Percentiles rank a stretch among this genome's conserved stretches.
phyloP scores from a whole-genome alignment of 2,113 vertebrate species.

The Pristiophorus japonicus region DNA sequence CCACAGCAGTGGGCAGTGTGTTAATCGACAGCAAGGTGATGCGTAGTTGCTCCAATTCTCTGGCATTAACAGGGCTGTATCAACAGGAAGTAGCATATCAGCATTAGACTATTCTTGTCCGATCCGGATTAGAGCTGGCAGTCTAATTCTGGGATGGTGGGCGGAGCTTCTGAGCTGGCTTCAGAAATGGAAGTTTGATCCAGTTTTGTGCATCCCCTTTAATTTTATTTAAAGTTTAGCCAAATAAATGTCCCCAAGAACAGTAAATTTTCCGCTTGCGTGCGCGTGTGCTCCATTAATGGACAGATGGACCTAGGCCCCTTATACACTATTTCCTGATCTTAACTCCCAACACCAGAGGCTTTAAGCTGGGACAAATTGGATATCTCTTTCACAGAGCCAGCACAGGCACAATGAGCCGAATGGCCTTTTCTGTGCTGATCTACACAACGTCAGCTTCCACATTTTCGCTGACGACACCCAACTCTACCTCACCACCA shows the following conservation, averaged over 20 bases:
- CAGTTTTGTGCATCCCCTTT: not conserved
- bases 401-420: not conserved
- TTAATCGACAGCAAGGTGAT: not conserved
- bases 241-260: not conserved
- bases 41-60: not conserved
- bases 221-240: not conserved
- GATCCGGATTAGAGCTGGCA: not conserved
- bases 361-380: not conserved
- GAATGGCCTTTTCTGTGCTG: not conserved
- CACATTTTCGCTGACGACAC: not conserved
- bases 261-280: not conserved
- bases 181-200: not conserved
- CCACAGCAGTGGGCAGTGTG: not conserved
- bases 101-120: not conserved
- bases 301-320: not conserved
- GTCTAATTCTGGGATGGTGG: not conserved
- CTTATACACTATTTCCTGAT: not conserved
- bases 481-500: not conserved
- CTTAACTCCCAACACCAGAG: not conserved
- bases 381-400: not conserved
- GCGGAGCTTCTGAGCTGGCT: not conserved
- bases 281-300: not conserved
- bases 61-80: not conserved
- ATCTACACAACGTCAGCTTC: not conserved
- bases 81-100: not conserved